Evolutionary conservation across 2,888 invertebrate genomes (phyloP).

Genomic region (Malacosoma neustria): DNA sequence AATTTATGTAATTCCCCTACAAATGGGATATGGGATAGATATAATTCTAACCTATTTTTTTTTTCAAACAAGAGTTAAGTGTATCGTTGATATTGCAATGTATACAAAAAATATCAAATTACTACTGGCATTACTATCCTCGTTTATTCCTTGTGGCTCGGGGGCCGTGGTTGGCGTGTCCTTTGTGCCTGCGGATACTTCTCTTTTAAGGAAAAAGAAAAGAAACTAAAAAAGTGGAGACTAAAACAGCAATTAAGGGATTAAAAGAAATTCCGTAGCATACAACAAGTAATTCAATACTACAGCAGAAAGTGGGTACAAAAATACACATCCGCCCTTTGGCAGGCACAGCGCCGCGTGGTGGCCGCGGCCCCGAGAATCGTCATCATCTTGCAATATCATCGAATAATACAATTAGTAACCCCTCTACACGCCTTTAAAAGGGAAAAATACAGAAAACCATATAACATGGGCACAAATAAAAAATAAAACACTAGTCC

Average conservation of each 20-base stretch:
- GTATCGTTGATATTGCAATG: neutral
- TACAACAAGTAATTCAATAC: no score
- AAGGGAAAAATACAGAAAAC: neutral
- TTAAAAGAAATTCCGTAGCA: no score
- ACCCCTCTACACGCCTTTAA: neutral
- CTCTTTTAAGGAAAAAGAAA: no score
- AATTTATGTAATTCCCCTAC: neutral
- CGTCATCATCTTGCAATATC: neutral
- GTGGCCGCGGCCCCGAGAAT: neutral
- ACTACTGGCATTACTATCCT: neutral
- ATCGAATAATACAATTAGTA: neutral
- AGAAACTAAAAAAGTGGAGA: no score
- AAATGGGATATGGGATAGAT: neutral
- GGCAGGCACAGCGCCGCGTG: no score
- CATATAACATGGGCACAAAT: neutral
- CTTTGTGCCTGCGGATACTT: no score
- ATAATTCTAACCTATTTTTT: neutral
- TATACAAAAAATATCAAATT: neutral
- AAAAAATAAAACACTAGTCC: neutral
- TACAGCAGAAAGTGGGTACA: no score
- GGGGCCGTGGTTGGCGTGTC: neutral
- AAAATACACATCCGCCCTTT: no score
- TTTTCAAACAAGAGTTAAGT: neutral
- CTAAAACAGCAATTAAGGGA: no score
- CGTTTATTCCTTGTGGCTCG: neutral